Percentiles rank a stretch among this genome's conserved stretches.
Conservation (phyloP, 2,797 vertebrate genomes). For the Poeciliopsis infans region DNA sequence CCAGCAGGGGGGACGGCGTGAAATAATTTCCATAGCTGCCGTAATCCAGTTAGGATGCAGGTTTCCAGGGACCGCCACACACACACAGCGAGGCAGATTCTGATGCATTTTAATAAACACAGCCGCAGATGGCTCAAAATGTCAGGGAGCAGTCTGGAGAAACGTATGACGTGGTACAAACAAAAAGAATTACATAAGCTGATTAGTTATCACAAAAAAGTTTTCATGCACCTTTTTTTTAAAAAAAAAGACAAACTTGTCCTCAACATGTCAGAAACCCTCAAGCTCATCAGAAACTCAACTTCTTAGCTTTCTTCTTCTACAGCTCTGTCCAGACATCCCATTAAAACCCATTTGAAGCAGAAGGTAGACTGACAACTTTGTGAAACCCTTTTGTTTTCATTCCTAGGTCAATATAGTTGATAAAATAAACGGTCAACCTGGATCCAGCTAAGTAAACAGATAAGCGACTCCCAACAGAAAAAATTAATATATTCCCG, state of each 20-base stretch:
- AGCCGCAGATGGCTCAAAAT: slow-evolving; percentile 54
- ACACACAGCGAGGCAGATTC: slow-evolving; percentile 30
- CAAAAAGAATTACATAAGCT: neutral
- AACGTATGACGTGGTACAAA: slow-evolving; percentile 14
- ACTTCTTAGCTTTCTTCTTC: neutral
- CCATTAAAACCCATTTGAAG: neutral
- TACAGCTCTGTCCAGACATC: neutral
- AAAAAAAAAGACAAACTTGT: neutral
- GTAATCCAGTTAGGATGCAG: slow-evolving; percentile 5
- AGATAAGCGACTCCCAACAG: neutral
- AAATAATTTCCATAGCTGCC: slow-evolving; percentile 1
- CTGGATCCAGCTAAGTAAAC: neutral
- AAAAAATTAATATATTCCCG: neutral
- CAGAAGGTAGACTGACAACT: neutral
- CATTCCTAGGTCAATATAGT: neutral
- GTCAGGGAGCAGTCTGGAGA: slow-evolving; percentile 38
- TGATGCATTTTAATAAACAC: slow-evolving; percentile 55
- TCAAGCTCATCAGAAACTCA: neutral
- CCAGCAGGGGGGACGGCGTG: neutral
- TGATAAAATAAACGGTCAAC: neutral
- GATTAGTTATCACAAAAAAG: neutral
- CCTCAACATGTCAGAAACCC: neutral
- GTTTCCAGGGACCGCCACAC: slow-evolving; percentile 21
- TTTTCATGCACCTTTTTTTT: neutral
- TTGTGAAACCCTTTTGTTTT: neutral